Evolutionary conservation across 2,888 invertebrate species (phyloP), one percentile per base, ranked within the genome.

Genomic region (Melieria omissa): DNA sequence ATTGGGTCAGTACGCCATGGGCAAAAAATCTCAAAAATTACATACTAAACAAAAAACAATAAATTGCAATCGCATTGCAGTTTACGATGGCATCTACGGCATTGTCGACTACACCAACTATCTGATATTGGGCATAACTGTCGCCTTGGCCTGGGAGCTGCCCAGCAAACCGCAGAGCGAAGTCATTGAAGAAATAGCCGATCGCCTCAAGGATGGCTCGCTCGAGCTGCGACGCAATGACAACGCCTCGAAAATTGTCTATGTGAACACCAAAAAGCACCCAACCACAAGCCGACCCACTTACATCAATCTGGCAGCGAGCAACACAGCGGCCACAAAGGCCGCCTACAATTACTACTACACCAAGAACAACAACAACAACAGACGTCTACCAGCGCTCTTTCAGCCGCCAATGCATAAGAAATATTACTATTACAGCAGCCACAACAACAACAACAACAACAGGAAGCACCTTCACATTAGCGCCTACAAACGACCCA

Each of bases 101-200:
- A 80, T 87, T 49, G 86, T 86, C n/a, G 87, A 86, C 73, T 82
- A 81, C 55, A 86, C 85, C 4, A 86, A 87, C 75, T 85, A 86
- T 71, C 90, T 93, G 74, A 89, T 92, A 9, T 88, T 91, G 79
- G 94, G 94, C 0, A 89, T 91, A 64, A 94, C 94, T 0, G 92
- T 93, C 0, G 93, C 93, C 0, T 85, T 94, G 78, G 94, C 94
- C 3, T 94, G 92, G 89, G 92, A 93, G 80, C 84, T 94, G 58
- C 94, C 94, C 0, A 91, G 92, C 76, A 90, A 91, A 74, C 90
- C 88, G 4, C 85, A 87, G 5, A 86, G 85, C 73, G 86, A 85
- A 76, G 80, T 83, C 44, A 68, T 86, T 0, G 80, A 82, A 16
- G 82, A 86, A 72, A 69, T 86, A 3, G 71, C 77, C 9, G 78